phyloP scores from a whole-genome alignment of 2,113 vertebrate genomes.

The Psittacus erithacus region DNA sequence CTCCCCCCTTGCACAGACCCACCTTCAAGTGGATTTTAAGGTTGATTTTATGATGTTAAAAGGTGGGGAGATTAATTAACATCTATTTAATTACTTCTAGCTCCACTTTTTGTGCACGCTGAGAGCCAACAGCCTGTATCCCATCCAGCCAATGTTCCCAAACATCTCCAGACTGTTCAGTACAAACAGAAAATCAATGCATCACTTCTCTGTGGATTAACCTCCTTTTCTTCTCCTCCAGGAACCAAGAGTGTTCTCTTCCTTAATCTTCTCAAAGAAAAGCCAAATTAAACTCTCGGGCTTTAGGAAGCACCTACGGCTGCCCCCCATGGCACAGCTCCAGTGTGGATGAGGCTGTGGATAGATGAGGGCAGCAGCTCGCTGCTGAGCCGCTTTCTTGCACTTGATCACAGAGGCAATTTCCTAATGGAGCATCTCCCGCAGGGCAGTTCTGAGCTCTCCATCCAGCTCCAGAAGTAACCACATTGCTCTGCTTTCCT shows the following conservation, averaged over 20 bases:
- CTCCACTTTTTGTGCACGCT: background rate
- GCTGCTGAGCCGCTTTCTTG: background rate
- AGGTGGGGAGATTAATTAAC: background rate
- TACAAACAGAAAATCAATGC: conserved; percentile 44
- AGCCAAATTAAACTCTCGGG: background rate
- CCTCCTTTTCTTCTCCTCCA: background rate
- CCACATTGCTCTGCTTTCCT: background rate
- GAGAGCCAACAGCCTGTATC: background rate
- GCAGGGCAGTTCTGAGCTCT: background rate
- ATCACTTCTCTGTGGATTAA: conserved; percentile 8
- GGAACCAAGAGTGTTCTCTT: background rate
- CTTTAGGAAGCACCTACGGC: background rate
- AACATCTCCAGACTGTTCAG: conserved; percentile 43
- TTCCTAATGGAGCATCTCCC: conserved; percentile 48
- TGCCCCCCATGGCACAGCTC: background rate
- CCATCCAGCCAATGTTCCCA: background rate
- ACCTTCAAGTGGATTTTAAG: background rate
- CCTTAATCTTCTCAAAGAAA: background rate
- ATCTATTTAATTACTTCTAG: background rate
- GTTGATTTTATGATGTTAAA: background rate
- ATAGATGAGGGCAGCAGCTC: background rate
- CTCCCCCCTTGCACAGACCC: rapidly evolving
- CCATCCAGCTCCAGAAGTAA: background rate
- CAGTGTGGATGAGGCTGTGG: background rate
- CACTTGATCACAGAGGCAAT: background rate